A percentile compares a stretch with the other conserved stretches of the same genome.
phyloP scores from a whole-genome alignment of 2,888 invertebrate genomes.

The Caenorhabditis sp. region DNA sequence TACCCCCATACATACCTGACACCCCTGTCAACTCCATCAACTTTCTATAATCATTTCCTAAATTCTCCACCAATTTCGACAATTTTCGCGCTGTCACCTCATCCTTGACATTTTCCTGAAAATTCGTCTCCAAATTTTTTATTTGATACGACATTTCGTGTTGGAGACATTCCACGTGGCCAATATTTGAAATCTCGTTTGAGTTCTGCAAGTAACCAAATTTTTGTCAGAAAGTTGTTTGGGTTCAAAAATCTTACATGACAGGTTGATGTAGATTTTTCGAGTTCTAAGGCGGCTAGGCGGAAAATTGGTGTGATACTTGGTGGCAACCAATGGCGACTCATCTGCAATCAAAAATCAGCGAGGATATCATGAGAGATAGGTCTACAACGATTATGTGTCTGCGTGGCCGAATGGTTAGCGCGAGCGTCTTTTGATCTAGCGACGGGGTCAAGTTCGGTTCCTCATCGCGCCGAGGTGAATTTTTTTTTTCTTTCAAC shows the following conservation, averaged over 20 bases:
- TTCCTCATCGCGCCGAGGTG: too few relatives aligned
- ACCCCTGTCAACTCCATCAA: conserved; percentile 4
- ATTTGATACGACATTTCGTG: conserved; percentile 18
- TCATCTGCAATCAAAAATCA: conserved; percentile 34
- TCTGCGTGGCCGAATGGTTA: too few relatives aligned
- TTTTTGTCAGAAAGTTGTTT: too few relatives aligned
- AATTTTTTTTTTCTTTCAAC: too few relatives aligned
- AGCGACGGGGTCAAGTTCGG: too few relatives aligned
- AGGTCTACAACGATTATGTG: too few relatives aligned
- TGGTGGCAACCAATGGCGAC: conserved; percentile 62
- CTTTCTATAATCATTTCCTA: conserved; percentile 13
- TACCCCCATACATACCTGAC: too few relatives aligned
- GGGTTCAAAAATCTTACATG: too few relatives aligned
- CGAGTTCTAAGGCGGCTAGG: conserved; percentile 37
- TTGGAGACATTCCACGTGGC: background rate
- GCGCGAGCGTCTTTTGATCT: too few relatives aligned
- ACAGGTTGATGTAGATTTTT: conserved; percentile 9
- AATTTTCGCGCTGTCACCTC: conserved; percentile 19
- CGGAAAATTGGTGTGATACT: conserved; percentile 54
- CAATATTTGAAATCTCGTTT: conserved; percentile 17
- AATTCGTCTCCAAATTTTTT: conserved; percentile 7
- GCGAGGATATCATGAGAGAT: too few relatives aligned
- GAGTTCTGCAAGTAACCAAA: conserved; percentile 2
- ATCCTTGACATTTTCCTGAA: conserved; percentile 7
- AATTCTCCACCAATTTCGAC: conserved; percentile 19